Percentiles rank a stretch among this genome's conserved stretches.
Evolutionary conservation across 1,140 invertebrate genomes (phyloP).

Genomic region (Apis cerana): DNA sequence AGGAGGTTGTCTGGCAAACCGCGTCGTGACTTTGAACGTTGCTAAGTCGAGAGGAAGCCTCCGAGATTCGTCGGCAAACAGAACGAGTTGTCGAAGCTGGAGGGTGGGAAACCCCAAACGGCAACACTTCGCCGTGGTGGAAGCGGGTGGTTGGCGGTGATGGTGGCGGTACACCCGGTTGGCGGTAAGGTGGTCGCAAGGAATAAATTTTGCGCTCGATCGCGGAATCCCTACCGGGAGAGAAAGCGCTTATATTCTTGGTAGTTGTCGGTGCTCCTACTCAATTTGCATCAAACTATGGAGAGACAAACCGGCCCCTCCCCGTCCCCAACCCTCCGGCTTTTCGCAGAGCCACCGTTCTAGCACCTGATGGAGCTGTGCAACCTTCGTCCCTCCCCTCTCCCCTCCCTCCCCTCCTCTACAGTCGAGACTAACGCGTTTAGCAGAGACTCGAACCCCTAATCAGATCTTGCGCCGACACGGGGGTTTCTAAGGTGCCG

Average conservation of each 20-base stretch:
- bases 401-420: conserved; percentile 52
- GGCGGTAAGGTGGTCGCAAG: conserved; percentile 38
- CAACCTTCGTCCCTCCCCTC: conserved; percentile 45
- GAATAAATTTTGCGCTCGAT: conserved; percentile 70
- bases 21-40: conserved; percentile 35
- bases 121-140: conserved; percentile 64
- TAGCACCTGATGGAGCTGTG: conserved; percentile 65
- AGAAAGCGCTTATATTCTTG: conserved; percentile 65
- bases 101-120: conserved; percentile 73
- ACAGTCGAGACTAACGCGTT: conserved; percentile 79
- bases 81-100: conserved; percentile 41
- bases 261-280: conserved; percentile 72
- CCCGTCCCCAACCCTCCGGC: conserved; percentile 17
- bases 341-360: conserved; percentile 44
- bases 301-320: conserved; percentile 57
- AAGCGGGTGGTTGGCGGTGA: conserved; percentile 44
- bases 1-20: conserved; percentile 30
- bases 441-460: conserved; percentile 80
- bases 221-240: conserved; percentile 34
- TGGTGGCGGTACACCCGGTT: conserved; percentile 34
- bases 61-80: conserved; percentile 67
- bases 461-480: conserved; percentile 79
- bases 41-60: conserved; percentile 65
- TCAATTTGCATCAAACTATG: conserved; percentile 79
- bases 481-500: conserved; percentile 69